A percentile compares a stretch with the other conserved stretches of the same genome.
phyloP scores from a whole-genome alignment of 2,888 invertebrate species.

The Aporophyla lueneburgensis region DNA sequence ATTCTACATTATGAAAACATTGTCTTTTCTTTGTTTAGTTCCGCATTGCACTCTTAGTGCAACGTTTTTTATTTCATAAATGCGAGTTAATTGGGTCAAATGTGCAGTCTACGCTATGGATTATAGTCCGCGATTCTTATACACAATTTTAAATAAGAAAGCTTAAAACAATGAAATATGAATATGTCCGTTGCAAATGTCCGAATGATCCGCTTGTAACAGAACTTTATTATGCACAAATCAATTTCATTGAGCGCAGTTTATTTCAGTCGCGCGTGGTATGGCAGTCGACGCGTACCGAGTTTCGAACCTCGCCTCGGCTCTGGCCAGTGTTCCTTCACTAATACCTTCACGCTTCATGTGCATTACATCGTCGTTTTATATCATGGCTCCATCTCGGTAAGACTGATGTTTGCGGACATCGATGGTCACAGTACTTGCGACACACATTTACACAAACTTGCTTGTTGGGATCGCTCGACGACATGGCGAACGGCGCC shows the following conservation, averaged over 20 bases:
- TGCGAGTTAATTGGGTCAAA: slow-evolving; percentile 44
- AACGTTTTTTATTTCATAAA: slow-evolving; percentile 38
- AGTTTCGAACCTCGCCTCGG: slow-evolving; percentile 59
- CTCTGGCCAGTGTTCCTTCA: slow-evolving; percentile 46
- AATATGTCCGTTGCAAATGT: slow-evolving; percentile 49
- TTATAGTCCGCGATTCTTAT: slow-evolving; percentile 9
- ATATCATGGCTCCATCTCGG: slow-evolving; percentile 46
- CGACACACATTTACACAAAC: slow-evolving; percentile 62
- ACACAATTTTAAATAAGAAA: slow-evolving; percentile 12
- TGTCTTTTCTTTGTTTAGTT: slow-evolving; percentile 8
- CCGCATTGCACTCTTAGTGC: slow-evolving; percentile 27
- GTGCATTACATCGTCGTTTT: slow-evolving; percentile 63
- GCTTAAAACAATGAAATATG: slow-evolving; percentile 34
- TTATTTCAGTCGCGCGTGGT: slow-evolving; percentile 77
- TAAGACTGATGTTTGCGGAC: slow-evolving; percentile 50
- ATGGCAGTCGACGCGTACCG: slow-evolving; percentile 63
- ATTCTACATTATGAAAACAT: slow-evolving; percentile 1
- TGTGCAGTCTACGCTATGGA: slow-evolving; percentile 26
- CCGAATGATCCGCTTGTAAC: slow-evolving; percentile 52
- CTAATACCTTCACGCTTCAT: slow-evolving; percentile 50
- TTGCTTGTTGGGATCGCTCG: slow-evolving; percentile 72
- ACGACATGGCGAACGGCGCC: slow-evolving; percentile 64
- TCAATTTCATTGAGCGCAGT: slow-evolving; percentile 77
- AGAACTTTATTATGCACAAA: slow-evolving; percentile 71
- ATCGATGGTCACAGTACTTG: slow-evolving; percentile 51